Conservation (phyloP, 2,797 vertebrate species). For the Pipistrellus pygmaeus region DNA sequence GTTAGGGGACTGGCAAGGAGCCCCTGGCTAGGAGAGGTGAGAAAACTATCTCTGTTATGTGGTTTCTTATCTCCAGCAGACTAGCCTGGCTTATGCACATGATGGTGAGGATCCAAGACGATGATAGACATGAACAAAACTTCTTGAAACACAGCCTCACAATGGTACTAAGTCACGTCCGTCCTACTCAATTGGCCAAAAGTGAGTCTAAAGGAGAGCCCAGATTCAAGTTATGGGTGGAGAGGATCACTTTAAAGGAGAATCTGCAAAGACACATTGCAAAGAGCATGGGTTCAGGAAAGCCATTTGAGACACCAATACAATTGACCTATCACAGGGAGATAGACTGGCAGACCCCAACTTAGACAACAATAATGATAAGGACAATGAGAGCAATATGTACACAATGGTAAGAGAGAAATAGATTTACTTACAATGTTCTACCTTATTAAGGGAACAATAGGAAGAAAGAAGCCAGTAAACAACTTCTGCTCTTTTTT, state of each 20-base stretch:
- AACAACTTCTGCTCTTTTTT: not conserved
- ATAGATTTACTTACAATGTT: not conserved
- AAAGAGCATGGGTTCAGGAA: not conserved
- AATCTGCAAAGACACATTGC: not conserved
- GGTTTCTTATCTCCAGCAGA: not conserved
- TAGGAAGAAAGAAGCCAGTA: not conserved
- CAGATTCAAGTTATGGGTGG: not conserved
- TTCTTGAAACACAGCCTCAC: not conserved
- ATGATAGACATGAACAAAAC: not conserved
- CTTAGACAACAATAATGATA: not conserved
- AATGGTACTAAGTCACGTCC: not conserved
- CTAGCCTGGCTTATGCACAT: not conserved
- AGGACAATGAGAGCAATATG: not conserved
- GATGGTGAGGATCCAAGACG: not conserved
- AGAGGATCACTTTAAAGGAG: not conserved
- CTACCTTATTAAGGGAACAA: not conserved
- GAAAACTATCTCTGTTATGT: not conserved
- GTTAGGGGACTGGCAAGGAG: not conserved
- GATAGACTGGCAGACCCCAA: not conserved
- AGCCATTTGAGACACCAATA: not conserved
- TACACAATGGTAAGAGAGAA: not conserved
- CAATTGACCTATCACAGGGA: not conserved
- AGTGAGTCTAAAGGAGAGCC: not conserved
- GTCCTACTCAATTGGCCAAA: not conserved
- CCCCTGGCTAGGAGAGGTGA: not conserved